These are phyloP conservation scores for Chromis chromis DNA, from an alignment of 2,797 vertebrate genomes.

Conservation along the genomic window DNA sequence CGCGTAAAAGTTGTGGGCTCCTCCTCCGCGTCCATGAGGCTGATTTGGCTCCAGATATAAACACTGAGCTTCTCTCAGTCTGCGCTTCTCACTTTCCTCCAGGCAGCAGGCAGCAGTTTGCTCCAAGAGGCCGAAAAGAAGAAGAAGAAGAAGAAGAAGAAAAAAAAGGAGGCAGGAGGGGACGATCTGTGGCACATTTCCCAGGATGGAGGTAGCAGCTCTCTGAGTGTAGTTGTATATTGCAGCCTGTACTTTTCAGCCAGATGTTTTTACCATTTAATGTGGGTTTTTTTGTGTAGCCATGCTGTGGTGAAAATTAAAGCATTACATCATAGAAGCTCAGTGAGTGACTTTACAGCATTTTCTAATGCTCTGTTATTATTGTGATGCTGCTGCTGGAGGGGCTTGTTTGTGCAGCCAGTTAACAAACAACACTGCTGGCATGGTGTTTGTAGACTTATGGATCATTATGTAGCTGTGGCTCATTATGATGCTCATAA, in stretches of 20 bases:
- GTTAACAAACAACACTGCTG: background rate
- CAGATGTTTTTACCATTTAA: constrained; percentile 43
- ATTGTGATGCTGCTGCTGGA: constrained; percentile 16
- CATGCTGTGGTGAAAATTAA: constrained; percentile 23
- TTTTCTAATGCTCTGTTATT: constrained; percentile 18
- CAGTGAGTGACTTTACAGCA: constrained; percentile 6
- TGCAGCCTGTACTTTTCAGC: constrained; percentile 15
- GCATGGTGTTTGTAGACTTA: background rate
- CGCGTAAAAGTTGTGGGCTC: constrained; percentile 58
- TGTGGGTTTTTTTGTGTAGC: constrained; percentile 17
- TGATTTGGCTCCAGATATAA: constrained; percentile 77
- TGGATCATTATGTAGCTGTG: background rate
- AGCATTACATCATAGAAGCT: constrained; percentile 33
- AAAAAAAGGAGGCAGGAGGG: background rate
- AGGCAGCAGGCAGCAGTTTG: constrained; percentile 18
- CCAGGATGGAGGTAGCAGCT: constrained; percentile 80
- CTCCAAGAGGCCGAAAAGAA: constrained; percentile 28
- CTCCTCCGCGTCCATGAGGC: constrained; percentile 56
- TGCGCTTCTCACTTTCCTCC: constrained; percentile 24
- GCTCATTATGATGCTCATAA: no score
- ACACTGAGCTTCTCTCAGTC: constrained; percentile 52
- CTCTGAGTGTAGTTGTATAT: background rate
- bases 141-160: background rate
- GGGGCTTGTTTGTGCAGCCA: background rate
- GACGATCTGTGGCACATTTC: constrained; percentile 44